Conservation (phyloP, 2,113 vertebrate genomes). For the Nycticryphes semicollaris region DNA sequence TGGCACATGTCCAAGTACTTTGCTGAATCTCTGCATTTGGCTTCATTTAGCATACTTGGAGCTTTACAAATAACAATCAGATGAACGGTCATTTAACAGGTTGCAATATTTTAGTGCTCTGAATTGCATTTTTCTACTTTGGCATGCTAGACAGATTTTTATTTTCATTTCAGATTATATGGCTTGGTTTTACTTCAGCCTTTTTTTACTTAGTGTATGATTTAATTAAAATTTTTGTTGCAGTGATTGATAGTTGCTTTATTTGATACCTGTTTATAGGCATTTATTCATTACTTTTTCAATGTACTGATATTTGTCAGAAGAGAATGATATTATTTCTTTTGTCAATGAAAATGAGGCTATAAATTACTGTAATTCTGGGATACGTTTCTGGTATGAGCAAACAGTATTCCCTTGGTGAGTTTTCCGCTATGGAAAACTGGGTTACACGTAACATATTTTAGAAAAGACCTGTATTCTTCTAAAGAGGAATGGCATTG, state of each 20-base stretch:
- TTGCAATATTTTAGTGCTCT: not conserved
- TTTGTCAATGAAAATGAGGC: constrained; percentile 51
- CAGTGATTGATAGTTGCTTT: constrained; percentile 66
- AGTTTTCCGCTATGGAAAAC: constrained; percentile 46
- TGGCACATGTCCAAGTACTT: not conserved
- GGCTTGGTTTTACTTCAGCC: constrained; percentile 27
- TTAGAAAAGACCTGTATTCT: constrained; percentile 34
- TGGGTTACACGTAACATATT: constrained; percentile 19
- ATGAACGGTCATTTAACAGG: not conserved
- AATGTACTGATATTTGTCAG: constrained; percentile 42
- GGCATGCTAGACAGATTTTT: constrained; percentile 11
- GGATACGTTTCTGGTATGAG: constrained; percentile 11
- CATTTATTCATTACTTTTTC: constrained; percentile 32
- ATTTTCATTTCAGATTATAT: constrained; percentile 23
- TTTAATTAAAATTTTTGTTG: constrained; percentile 69
- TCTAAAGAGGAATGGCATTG: not conserved
- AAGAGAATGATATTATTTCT: constrained; percentile 60
- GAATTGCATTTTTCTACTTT: not conserved
- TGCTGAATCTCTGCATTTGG: not conserved
- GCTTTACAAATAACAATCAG: not conserved
- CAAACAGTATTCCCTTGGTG: constrained; percentile 34
- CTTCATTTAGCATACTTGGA: not conserved
- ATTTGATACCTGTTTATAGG: constrained; percentile 68
- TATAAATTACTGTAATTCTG: constrained; percentile 59
- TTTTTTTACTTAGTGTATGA: constrained; percentile 48